Evolutionary conservation across 2,797 vertebrate genomes (phyloP).

Genomic region (Megaceryle alcyon): DNA sequence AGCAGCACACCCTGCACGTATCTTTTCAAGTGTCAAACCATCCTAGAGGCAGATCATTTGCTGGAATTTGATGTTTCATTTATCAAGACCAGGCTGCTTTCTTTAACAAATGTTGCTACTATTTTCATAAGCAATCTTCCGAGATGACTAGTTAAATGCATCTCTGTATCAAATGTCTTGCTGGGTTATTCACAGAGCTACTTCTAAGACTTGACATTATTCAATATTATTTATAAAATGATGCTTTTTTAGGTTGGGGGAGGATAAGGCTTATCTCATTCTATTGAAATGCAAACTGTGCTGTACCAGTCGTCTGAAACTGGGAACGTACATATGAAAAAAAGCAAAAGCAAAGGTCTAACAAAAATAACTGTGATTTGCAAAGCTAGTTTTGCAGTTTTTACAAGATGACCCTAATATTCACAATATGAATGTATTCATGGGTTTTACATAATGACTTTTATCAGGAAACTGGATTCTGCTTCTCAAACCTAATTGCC

Average conservation of each 20-base stretch:
- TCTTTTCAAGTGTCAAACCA: conserved; percentile 66
- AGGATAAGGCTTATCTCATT: conserved; percentile 78
- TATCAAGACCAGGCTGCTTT: conserved; percentile 75
- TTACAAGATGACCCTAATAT: conserved; percentile 82
- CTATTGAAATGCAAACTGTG: conserved; percentile 81
- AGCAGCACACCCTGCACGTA: conserved; percentile 9
- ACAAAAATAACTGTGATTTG: conserved; percentile 79
- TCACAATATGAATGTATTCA: conserved; percentile 81
- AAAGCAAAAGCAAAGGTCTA: conserved; percentile 76
- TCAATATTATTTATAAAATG: conserved; percentile 83
- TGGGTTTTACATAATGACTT: conserved; percentile 83
- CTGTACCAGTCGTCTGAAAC: conserved; percentile 67
- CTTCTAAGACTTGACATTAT: conserved; percentile 78
- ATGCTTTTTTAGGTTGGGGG: conserved; percentile 72
- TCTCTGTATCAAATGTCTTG: conserved; percentile 79
- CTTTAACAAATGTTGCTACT: conserved; percentile 80
- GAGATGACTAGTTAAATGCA: conserved; percentile 77
- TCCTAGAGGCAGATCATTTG: conserved; percentile 67
- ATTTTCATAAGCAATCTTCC: conserved; percentile 78
- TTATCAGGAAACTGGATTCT: conserved; percentile 81
- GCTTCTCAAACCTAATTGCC: conserved; percentile 83
- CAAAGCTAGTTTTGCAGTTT: conserved; percentile 76
- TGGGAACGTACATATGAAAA: conserved; percentile 47
- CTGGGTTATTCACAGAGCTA: conserved; percentile 79
- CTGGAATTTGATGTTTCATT: conserved; percentile 78